A percentile compares a stretch with the other conserved stretches of the same genome.
Evolutionary conservation across 2,797 vertebrate genomes (phyloP).

Genomic region (Phoxinus dragarum): DNA sequence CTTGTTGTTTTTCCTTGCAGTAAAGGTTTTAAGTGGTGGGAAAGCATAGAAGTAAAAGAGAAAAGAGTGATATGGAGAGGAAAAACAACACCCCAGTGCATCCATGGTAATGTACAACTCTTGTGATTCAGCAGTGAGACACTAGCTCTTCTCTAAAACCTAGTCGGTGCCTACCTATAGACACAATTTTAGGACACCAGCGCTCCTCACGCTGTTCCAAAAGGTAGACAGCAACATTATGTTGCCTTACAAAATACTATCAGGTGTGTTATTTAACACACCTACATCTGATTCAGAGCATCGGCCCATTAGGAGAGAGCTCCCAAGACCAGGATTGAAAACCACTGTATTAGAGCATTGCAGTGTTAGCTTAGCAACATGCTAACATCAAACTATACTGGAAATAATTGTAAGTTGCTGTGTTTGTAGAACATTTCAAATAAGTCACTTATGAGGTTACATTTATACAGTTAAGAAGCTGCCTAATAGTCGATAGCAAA

Average conservation of each 20-base stretch:
- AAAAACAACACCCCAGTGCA: background rate
- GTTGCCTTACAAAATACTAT: background rate
- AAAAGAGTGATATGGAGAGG: background rate
- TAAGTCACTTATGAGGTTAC: background rate
- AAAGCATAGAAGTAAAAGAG: conserved; percentile 15
- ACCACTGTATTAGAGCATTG: background rate
- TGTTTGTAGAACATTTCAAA: background rate
- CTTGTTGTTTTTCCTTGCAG: conserved; percentile 31
- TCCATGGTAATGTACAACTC: background rate
- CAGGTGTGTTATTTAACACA: too few species aligned
- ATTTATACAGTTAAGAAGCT: background rate
- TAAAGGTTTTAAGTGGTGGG: background rate
- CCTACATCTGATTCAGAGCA: too few species aligned
- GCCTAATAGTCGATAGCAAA: background rate
- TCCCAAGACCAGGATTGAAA: background rate
- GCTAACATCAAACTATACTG: background rate
- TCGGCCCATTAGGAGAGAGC: too few species aligned
- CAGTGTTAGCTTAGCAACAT: background rate
- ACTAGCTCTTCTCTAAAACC: background rate
- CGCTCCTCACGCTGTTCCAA: background rate
- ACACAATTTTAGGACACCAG: background rate
- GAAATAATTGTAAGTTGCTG: background rate
- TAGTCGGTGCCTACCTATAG: background rate
- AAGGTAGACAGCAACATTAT: background rate
- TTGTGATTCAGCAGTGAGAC: background rate